Conservation (phyloP, 1,140 invertebrate genomes). For the Brachionus rotundiformis region DNA sequence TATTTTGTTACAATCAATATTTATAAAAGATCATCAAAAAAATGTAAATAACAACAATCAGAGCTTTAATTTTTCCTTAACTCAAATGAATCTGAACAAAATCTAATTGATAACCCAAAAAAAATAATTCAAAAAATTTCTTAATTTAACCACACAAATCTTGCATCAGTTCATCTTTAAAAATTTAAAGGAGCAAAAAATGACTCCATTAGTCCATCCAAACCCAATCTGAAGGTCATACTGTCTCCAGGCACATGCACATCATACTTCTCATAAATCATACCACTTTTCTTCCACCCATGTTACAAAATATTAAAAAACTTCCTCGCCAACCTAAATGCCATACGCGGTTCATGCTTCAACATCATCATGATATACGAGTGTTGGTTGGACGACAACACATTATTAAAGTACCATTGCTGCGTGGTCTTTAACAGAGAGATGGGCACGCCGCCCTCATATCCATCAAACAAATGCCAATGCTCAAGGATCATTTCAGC, state of each 20-base stretch:
- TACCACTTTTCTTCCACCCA: slow-evolving; percentile 71
- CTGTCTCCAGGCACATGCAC: slow-evolving; percentile 78
- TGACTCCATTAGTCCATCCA: slow-evolving; percentile 89
- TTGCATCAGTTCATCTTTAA: slow-evolving; percentile 32
- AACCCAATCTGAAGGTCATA: slow-evolving; percentile 87
- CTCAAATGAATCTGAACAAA: not conserved
- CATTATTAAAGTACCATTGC: slow-evolving; percentile 92
- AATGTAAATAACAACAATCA: not conserved
- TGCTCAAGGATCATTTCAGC: not conserved
- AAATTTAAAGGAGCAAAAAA: slow-evolving; percentile 70
- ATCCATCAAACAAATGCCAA: not conserved
- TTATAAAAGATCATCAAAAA: not conserved
- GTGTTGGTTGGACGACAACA: slow-evolving; percentile 79
- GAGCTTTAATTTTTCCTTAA: not conserved
- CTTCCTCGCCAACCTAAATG: slow-evolving; percentile 73
- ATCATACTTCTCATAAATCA: slow-evolving; percentile 90
- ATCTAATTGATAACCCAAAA: not conserved
- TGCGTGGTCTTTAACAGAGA: slow-evolving; percentile 78
- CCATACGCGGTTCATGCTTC: slow-evolving; percentile 71
- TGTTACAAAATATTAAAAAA: slow-evolving; percentile 81
- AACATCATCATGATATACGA: not conserved
- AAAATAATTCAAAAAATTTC: not conserved
- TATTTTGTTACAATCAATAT: slow-evolving; percentile 1
- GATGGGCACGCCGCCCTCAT: slow-evolving; percentile 71
- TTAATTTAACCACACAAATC: not conserved